phyloP scores from a whole-genome alignment of 2,113 vertebrate species.

The Grammomys dolichurus region DNA sequence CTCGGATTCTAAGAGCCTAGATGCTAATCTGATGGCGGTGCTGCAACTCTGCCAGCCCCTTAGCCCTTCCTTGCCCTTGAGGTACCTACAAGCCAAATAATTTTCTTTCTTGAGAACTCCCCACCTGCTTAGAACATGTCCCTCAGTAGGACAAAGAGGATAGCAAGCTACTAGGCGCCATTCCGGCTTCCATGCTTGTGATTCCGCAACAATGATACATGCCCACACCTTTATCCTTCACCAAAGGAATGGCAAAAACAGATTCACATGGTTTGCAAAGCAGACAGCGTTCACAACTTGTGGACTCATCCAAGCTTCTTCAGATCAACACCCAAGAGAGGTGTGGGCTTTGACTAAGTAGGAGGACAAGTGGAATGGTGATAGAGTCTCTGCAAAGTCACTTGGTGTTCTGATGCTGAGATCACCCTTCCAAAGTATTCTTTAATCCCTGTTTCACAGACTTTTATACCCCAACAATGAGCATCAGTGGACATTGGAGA shows the following conservation, averaged over 20 bases:
- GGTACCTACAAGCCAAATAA: neutral
- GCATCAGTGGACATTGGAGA: neutral
- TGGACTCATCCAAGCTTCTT: neutral
- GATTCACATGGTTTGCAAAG: neutral
- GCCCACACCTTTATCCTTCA: neutral
- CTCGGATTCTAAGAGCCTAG: slow-evolving; percentile 4
- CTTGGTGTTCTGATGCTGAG: neutral
- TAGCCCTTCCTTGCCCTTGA: neutral
- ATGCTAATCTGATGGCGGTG: slow-evolving; percentile 52
- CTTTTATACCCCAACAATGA: neutral
- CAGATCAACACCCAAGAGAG: neutral
- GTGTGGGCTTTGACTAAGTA: neutral
- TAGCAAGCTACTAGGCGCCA: neutral
- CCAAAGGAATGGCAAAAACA: neutral
- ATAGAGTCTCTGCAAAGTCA: neutral
- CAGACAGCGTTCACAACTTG: neutral
- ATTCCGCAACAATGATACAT: neutral
- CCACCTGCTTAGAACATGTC: slow-evolving; percentile 2
- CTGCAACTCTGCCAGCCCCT: neutral
- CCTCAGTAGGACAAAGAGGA: neutral
- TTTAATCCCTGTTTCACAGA: neutral
- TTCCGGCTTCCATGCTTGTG: neutral
- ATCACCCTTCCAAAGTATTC: neutral
- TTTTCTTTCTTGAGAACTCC: slow-evolving; percentile 5
- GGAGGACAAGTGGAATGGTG: neutral